Conservation (phyloP, 2,797 vertebrate species). For the Pangasius larnaudii region DNA sequence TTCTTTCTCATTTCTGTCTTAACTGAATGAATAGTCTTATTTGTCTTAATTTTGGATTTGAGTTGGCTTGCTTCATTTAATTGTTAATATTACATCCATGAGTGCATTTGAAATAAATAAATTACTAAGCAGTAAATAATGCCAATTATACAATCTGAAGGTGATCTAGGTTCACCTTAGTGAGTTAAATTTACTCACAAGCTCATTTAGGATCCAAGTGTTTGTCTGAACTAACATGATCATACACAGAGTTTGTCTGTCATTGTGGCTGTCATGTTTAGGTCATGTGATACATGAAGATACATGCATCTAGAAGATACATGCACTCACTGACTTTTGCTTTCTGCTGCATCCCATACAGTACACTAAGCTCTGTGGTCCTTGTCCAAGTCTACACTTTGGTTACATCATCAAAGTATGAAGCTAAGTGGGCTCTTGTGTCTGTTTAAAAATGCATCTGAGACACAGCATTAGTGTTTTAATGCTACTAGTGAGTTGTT, state of each 20-base stretch:
- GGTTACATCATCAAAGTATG: constrained; percentile 1
- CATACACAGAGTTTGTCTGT: not conserved
- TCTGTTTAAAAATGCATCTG: constrained; percentile 4
- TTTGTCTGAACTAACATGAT: not conserved
- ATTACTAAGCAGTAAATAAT: not conserved
- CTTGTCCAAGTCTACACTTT: not conserved
- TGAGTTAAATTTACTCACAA: not conserved
- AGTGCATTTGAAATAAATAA: not conserved
- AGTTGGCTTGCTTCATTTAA: no score
- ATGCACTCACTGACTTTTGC: not conserved
- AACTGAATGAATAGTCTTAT: not conserved
- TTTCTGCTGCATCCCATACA: not conserved
- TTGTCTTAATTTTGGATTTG: not conserved
- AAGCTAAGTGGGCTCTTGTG: not conserved
- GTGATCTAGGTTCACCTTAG: not conserved
- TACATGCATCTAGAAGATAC: no score
- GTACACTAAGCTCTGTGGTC: not conserved
- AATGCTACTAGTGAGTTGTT: not conserved
- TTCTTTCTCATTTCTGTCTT: not conserved
- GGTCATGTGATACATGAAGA: not conserved
- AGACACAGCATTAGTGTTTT: not conserved
- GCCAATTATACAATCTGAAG: not conserved
- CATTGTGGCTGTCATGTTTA: not conserved
- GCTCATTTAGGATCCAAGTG: not conserved
- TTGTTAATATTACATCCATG: no score